These are phyloP conservation scores for Heteromormyrus szaboi DNA, from an alignment of 2,797 vertebrate species.

Conservation along the genomic window DNA sequence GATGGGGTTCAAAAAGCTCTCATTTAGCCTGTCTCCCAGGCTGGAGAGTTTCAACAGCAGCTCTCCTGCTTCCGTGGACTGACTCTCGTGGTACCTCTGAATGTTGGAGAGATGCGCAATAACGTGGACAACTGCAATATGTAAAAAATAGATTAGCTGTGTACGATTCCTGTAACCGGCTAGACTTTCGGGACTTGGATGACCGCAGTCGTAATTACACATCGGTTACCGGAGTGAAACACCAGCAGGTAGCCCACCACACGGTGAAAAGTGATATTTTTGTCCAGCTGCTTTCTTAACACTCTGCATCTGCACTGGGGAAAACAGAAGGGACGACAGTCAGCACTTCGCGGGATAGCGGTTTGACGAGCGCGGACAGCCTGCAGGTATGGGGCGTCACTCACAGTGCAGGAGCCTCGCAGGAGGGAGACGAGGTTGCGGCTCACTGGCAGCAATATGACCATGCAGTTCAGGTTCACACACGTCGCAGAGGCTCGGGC, in stretches of 20 bases:
- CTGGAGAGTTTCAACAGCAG: conserved; percentile 56
- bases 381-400: conserved; percentile 35
- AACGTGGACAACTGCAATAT: conserved; percentile 55
- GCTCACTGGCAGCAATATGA: conserved; percentile 67
- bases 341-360: not conserved
- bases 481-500: conserved; percentile 68
- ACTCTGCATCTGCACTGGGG: conserved; percentile 56
- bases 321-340: not conserved
- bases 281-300: conserved; percentile 62
- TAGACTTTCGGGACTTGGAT: not conserved
- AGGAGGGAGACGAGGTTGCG: conserved; percentile 67
- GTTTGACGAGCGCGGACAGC: not conserved
- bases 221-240: conserved; percentile 59
- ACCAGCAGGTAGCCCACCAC: conserved; percentile 63
- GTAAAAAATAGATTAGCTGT: not conserved
- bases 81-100: conserved; percentile 54
- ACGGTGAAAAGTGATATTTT: conserved; percentile 66
- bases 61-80: conserved; percentile 43
- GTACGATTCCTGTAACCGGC: not conserved
- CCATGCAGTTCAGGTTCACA: conserved; percentile 72
- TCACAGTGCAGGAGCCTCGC: conserved; percentile 61
- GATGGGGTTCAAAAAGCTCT: conserved; percentile 69
- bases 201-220: not conserved
- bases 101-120: conserved; percentile 64
- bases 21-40: conserved; percentile 57